phyloP scores from a whole-genome alignment of 1,140 invertebrate genomes.

The Psilanteris sp. region DNA sequence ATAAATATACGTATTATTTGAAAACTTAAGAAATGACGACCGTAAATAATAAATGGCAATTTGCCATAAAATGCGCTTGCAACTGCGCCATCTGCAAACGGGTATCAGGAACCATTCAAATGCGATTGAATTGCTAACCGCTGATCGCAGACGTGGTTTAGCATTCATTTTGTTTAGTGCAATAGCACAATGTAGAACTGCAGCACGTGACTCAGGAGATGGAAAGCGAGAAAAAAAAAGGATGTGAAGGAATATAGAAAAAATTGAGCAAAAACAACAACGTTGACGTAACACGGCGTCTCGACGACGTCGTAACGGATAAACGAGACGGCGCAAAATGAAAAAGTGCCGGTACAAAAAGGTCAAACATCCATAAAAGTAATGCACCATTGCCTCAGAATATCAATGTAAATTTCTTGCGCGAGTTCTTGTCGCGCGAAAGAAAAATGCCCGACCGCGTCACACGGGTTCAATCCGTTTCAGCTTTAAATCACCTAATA shows the following conservation, averaged over 20 bases:
- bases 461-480: slow-evolving; percentile 13
- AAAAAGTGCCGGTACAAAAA: slow-evolving; percentile 33
- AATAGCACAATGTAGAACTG: too few relatives aligned
- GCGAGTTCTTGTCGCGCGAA: slow-evolving; percentile 7
- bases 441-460: slow-evolving; percentile 9
- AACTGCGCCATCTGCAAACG: too few relatives aligned
- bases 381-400: slow-evolving; percentile 31
- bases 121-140: too few relatives aligned
- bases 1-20: too few relatives aligned
- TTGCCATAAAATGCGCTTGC: too few relatives aligned
- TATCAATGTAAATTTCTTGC: slow-evolving; percentile 38
- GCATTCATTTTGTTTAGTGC: too few relatives aligned
- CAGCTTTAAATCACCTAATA: slow-evolving; percentile 29
- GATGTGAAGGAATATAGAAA: too few relatives aligned
- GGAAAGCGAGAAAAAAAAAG: neutral
- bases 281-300: slow-evolving; percentile 30
- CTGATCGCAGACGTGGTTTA: too few relatives aligned
- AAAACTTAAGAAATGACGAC: too few relatives aligned
- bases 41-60: too few relatives aligned
- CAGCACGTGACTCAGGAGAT: slow-evolving; percentile 2
- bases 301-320: slow-evolving; percentile 43
- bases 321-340: slow-evolving; percentile 20
- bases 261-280: neutral
- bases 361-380: slow-evolving; percentile 44
- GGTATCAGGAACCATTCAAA: too few relatives aligned